phyloP scores from a whole-genome alignment of 1,140 invertebrate species.

The Conus ventricosus region DNA sequence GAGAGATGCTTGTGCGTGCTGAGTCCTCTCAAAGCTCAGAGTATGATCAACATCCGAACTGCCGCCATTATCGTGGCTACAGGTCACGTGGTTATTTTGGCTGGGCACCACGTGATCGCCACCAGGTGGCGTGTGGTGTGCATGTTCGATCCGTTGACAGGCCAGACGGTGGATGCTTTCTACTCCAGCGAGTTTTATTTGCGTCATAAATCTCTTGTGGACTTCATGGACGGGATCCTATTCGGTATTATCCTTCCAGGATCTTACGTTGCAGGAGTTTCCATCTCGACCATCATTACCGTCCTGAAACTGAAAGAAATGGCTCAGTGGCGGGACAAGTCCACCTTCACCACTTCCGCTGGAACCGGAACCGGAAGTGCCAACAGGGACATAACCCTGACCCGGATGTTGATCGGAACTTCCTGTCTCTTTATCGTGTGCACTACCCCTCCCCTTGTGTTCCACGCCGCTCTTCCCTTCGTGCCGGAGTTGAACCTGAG shows the following conservation, averaged over 20 bases:
- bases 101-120: not conserved
- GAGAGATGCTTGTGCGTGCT: slow-evolving; percentile 20
- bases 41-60: not conserved
- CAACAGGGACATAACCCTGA: not conserved
- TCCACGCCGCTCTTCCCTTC: not conserved
- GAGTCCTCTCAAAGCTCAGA: not conserved
- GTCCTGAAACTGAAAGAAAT: not conserved
- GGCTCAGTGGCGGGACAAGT: slow-evolving; percentile 5
- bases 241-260: not conserved
- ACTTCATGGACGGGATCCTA: not conserved
- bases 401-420: slow-evolving; percentile 26
- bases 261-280: not conserved
- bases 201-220: not conserved
- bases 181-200: slow-evolving; percentile 25
- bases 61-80: not conserved
- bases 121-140: slow-evolving; percentile 4
- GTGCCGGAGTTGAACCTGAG: not conserved
- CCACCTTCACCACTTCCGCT: not conserved
- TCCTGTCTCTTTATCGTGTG: slow-evolving; percentile 19
- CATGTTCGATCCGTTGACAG: slow-evolving; percentile 9
- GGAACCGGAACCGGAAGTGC: not conserved
- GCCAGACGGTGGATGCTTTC: not conserved
- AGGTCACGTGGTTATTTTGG: not conserved
- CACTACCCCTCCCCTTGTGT: not conserved
- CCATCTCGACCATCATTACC: not conserved